Percentiles rank a stretch among this genome's conserved stretches.
Evolutionary conservation across 2,113 vertebrate genomes (phyloP).

Genomic region (Rhea americana): DNA sequence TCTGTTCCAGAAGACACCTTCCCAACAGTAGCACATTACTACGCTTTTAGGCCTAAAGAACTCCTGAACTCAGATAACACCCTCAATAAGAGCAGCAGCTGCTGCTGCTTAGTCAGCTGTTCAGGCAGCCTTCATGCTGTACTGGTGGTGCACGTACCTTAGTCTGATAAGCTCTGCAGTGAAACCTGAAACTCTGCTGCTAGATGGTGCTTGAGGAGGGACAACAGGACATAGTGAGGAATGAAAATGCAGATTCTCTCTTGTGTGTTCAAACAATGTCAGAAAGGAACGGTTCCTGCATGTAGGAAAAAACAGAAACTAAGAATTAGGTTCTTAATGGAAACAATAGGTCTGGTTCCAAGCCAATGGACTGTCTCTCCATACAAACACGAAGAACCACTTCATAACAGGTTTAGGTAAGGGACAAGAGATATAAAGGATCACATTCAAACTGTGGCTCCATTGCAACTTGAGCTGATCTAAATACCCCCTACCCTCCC

Average conservation of each 20-base stretch:
- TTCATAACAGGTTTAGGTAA: not conserved
- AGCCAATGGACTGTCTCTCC: not conserved
- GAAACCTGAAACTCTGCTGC: fast-evolving
- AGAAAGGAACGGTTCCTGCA: not conserved
- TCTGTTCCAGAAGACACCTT: not conserved
- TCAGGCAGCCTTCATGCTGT: not conserved
- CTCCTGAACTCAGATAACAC: not conserved
- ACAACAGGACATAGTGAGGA: fast-evolving
- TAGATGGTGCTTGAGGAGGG: too few species aligned
- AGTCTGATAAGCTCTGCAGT: fast-evolving
- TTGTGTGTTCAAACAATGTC: too few species aligned
- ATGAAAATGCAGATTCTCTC: not conserved
- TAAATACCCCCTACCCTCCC: not conserved
- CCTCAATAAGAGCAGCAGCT: not conserved
- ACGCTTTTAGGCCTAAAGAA: not conserved
- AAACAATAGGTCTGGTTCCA: not conserved
- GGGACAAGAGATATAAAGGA: not conserved
- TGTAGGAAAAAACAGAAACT: not conserved
- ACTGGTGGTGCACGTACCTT: too few species aligned
- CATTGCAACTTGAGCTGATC: not conserved
- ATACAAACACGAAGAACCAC: not conserved
- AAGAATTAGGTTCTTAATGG: not conserved
- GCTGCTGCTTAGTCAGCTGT: not conserved
- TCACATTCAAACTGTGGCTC: not conserved
- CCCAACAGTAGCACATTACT: not conserved